Evolutionary conservation across 2,113 vertebrate species (phyloP).

Genomic region (Nycticryphes semicollaris): DNA sequence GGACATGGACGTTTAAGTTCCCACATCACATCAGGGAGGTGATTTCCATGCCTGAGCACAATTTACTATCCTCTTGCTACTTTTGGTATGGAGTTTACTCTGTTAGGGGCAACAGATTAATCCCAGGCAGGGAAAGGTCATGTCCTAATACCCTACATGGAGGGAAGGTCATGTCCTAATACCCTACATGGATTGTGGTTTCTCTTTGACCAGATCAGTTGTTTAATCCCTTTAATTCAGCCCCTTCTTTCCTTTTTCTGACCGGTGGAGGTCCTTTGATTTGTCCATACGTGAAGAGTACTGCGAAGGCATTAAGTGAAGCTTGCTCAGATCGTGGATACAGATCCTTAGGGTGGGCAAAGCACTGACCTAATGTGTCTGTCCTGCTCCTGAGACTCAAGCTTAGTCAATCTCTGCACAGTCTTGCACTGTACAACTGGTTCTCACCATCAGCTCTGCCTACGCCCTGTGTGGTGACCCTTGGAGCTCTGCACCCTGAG

Average conservation of each 20-base stretch:
- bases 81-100: background rate
- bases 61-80: background rate
- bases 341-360: background rate
- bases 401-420: background rate
- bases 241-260: background rate
- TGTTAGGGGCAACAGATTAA: background rate
- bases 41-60: background rate
- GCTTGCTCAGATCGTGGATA: background rate
- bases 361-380: background rate
- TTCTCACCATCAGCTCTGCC: background rate
- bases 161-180: background rate
- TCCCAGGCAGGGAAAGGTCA: background rate
- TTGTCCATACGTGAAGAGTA: background rate
- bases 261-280: background rate
- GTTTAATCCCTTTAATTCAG: background rate
- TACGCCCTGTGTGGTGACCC: background rate
- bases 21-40: background rate
- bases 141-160: background rate
- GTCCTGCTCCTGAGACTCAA: background rate
- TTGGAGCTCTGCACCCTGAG: background rate
- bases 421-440: fast-evolving
- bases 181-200: background rate
- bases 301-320: background rate
- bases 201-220: background rate
- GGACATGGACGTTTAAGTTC: background rate